phyloP scores from a whole-genome alignment of 2,888 invertebrate species.

The Meiosimyza decipiens region DNA sequence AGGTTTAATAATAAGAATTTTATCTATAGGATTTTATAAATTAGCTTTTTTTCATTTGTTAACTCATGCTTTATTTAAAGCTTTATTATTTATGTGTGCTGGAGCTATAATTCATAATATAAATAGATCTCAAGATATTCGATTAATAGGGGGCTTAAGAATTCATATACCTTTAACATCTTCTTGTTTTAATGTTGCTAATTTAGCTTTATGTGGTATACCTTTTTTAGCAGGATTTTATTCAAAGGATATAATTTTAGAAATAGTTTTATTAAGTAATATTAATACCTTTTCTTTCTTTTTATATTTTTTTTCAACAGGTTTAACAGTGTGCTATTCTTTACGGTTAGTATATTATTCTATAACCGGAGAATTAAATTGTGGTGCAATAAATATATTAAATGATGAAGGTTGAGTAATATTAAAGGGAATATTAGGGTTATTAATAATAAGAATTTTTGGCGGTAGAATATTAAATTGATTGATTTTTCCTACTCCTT shows the following conservation, averaged over 20 bases:
- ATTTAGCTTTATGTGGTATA: conserved; percentile 73
- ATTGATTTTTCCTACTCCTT: conserved; percentile 69
- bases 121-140: conserved; percentile 74
- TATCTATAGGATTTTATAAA: conserved; percentile 69
- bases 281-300: conserved; percentile 70
- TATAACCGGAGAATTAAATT: conserved; percentile 69
- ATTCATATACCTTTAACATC: conserved; percentile 69
- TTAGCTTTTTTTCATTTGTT: conserved; percentile 79
- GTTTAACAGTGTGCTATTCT: conserved; percentile 71
- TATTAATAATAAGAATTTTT: conserved; percentile 68
- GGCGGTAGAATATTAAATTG: conserved; percentile 71
- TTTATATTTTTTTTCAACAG: conserved; percentile 69
- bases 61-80: conserved; percentile 81
- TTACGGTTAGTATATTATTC: conserved; percentile 71
- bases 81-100: conserved; percentile 78
- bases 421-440: conserved; percentile 67
- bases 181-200: conserved; percentile 71
- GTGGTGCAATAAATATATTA: conserved; percentile 68
- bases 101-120: conserved; percentile 77
- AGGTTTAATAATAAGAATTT: conserved; percentile 77
- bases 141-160: conserved; percentile 70
- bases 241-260: conserved; percentile 75
- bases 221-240: conserved; percentile 76
- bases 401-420: conserved; percentile 69
- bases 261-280: conserved; percentile 69